These are phyloP conservation scores for Beris chalybata DNA, from an alignment of 2,888 invertebrate genomes.

Conservation along the genomic window DNA sequence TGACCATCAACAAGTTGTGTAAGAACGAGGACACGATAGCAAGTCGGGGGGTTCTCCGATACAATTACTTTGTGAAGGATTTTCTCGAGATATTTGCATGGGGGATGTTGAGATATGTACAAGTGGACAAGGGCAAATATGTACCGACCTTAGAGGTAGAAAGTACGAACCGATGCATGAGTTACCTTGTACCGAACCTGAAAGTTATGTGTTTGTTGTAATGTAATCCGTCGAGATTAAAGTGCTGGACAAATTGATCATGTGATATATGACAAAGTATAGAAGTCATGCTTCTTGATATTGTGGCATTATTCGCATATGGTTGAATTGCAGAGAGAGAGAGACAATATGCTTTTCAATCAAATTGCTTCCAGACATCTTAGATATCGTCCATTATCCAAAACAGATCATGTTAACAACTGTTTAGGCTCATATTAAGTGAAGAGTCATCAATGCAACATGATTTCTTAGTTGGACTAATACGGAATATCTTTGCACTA, in stretches of 20 bases:
- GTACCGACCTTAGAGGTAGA: slow-evolving; percentile 17
- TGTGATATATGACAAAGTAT: slow-evolving; percentile 17
- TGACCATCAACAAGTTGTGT: slow-evolving; percentile 21
- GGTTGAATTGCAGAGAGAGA: no score
- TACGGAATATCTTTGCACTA: no score
- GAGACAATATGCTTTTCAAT: no score
- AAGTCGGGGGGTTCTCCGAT: neutral
- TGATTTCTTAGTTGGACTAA: no score
- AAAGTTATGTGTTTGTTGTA: slow-evolving; percentile 24
- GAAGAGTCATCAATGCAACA: no score
- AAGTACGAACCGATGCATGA: neutral
- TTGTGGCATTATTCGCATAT: no score
- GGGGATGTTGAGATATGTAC: slow-evolving; percentile 22
- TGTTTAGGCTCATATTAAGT: no score
- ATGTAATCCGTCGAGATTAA: slow-evolving; percentile 31
- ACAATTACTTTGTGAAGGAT: slow-evolving; percentile 27
- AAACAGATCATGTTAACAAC: no score
- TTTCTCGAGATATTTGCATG: slow-evolving; percentile 28
- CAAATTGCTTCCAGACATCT: no score
- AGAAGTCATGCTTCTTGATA: no score
- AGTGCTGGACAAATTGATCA: slow-evolving; percentile 27
- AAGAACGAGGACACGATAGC: slow-evolving; percentile 5
- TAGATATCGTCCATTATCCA: no score
- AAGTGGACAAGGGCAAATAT: slow-evolving; percentile 29
- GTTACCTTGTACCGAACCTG: slow-evolving; percentile 3